Evolutionary conservation across 53 echinoderm and acorn worm genomes (phyloP).

Genomic region (Crossaster papposus): DNA sequence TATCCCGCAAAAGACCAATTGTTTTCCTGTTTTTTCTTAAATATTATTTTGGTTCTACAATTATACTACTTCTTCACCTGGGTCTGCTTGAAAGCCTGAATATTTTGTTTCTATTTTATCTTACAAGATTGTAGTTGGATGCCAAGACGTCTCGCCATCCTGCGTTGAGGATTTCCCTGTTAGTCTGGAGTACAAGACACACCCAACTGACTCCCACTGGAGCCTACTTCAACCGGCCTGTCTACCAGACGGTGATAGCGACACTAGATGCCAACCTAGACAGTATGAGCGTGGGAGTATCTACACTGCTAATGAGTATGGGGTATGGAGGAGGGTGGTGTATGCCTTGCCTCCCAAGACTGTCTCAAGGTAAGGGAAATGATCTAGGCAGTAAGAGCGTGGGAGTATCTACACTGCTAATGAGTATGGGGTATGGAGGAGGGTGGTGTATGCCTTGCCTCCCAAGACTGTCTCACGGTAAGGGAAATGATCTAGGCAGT

Average conservation of each 20-base stretch:
- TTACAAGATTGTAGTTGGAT: slow-evolving; percentile 85
- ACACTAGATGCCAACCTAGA: slow-evolving; percentile 65
- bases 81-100: too few relatives aligned
- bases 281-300: slow-evolving; percentile 73
- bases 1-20: too few relatives aligned
- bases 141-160: slow-evolving; percentile 58
- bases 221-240: slow-evolving; percentile 70
- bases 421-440: too few relatives aligned
- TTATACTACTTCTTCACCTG: too few relatives aligned
- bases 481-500: too few relatives aligned
- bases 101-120: too few relatives aligned
- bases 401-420: too few relatives aligned
- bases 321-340: slow-evolving; percentile 76
- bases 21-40: too few relatives aligned
- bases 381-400: too few relatives aligned
- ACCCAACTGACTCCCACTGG: slow-evolving; percentile 72
- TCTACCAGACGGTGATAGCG: slow-evolving; percentile 70
- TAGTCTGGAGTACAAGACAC: slow-evolving; percentile 80
- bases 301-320: slow-evolving; percentile 74
- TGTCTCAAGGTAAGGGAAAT: slow-evolving; percentile 86
- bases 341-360: slow-evolving; percentile 74
- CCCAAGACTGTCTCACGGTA: too few relatives aligned
- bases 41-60: too few relatives aligned
- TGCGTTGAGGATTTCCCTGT: slow-evolving; percentile 66
- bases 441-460: too few relatives aligned